Conservation (phyloP, 1,140 invertebrate genomes). For the Drosophila pallidifrons region DNA sequence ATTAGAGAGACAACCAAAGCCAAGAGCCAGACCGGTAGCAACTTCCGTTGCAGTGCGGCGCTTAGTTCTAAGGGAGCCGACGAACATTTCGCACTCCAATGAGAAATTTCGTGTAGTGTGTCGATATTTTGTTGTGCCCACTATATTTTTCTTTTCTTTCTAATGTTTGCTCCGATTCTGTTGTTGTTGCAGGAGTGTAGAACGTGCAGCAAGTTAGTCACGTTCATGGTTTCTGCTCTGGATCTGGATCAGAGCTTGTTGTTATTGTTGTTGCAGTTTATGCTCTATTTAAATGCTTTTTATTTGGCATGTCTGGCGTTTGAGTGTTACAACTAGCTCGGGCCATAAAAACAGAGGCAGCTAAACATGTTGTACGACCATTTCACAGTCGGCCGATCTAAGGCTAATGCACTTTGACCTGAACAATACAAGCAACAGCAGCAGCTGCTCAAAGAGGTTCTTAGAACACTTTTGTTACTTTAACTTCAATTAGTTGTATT, state of each 20-base stretch:
- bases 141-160: not conserved
- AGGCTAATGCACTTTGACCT: constrained; percentile 79
- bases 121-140: constrained; percentile 42
- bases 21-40: not conserved
- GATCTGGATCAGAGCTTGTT: constrained; percentile 43
- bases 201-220: constrained; percentile 72
- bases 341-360: constrained; percentile 65
- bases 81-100: constrained; percentile 72
- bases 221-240: constrained; percentile 43
- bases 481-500: not conserved
- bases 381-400: constrained; percentile 55
- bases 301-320: constrained; percentile 75
- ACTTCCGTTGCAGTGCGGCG: constrained; percentile 53
- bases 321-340: constrained; percentile 54
- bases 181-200: constrained; percentile 7
- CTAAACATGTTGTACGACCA: constrained; percentile 55
- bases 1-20: constrained; percentile 56
- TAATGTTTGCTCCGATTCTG: constrained; percentile 25
- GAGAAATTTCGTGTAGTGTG: constrained; percentile 74
- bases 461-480: not conserved
- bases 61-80: constrained; percentile 58
- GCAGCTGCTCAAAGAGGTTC: not conserved
- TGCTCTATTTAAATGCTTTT: constrained; percentile 76
- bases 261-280: constrained; percentile 57
- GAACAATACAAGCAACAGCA: constrained; percentile 7